Evolutionary conservation across 2,888 invertebrate species (phyloP), one percentile per base, ranked within the genome.

Genomic region (Choristoneura rosaceana): DNA sequence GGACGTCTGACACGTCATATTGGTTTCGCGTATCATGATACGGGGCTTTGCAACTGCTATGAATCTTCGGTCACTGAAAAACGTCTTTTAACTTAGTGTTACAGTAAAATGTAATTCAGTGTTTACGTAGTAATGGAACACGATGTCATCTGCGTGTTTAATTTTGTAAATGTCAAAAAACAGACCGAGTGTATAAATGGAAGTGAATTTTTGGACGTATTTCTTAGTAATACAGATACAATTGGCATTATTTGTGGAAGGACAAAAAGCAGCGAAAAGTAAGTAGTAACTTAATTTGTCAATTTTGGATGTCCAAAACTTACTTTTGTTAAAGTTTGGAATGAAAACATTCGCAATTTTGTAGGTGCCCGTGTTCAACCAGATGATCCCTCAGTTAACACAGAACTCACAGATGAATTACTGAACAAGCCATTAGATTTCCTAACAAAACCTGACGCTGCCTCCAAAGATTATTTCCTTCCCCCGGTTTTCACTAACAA

Each of bases 181-280:
- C 77, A 60, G 73, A 74, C 82, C 82, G 81, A 77, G 83, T 89
- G 84, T 81, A 91, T 93, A 92, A 93, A 93, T 93, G 93, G 93
- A 93, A 87, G 92, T 92, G 88, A 88, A 89, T 80, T 86, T 88
- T 82, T 90, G 88, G 90, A 87, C 81, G 79, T 87, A 79, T 80
- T 78, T 91, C 71, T 83, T 92, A 74, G 77, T 91, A 79, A 79
- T 86, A 77, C 85, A 85, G 76, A 77, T 87, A 75, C 84, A 86
- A 74, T 84, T 88, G 79, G 83, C 77, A 73, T 80, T 83, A 77
- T 80, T 76, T 80, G 87, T 84, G 75, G 84, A 80, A 63, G 90
- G 87, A 79, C 84, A 91, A 75, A 84, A 85, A 47, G 78, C 81
- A 61, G 80, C 75, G 74, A 89, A 88, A 84, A 83, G 93, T 92